Percentiles rank a stretch among this genome's conserved stretches.
These are phyloP conservation scores for Lagopus leucura DNA, from an alignment of 2,113 vertebrate genomes.

Conservation along the genomic window DNA sequence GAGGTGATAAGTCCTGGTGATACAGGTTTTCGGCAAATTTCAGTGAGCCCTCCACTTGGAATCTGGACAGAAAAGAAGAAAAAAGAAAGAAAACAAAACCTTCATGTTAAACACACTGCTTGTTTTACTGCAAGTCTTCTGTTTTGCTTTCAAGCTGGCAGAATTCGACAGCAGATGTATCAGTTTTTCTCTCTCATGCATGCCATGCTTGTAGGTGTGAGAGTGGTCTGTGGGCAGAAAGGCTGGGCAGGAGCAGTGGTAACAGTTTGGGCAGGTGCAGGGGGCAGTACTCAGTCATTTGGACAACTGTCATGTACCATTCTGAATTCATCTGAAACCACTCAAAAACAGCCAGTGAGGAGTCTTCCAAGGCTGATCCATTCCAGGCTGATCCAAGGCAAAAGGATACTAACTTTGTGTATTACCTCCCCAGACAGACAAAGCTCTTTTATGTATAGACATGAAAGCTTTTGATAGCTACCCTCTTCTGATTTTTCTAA, in stretches of 20 bases:
- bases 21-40: slow-evolving; percentile 90
- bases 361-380: not conserved
- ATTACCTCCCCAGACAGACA: not conserved
- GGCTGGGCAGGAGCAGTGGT: not conserved
- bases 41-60: slow-evolving; percentile 92
- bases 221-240: not conserved
- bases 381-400: not conserved
- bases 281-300: not conserved
- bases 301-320: not conserved
- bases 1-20: slow-evolving; percentile 84
- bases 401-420: not conserved
- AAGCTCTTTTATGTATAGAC: not conserved
- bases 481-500: not conserved
- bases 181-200: not conserved
- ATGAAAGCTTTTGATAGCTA: not conserved
- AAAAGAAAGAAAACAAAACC: not conserved
- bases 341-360: not conserved
- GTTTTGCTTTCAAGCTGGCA: not conserved
- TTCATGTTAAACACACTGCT: not conserved
- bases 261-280: not conserved
- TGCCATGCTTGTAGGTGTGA: not conserved
- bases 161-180: not conserved
- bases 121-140: not conserved
- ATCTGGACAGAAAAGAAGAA: slow-evolving; percentile 81
- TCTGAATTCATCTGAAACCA: not conserved